Base-by-base conservation (phyloP, 2,797 vertebrate species). In the Pseudopleuronectes americanus region DNA sequence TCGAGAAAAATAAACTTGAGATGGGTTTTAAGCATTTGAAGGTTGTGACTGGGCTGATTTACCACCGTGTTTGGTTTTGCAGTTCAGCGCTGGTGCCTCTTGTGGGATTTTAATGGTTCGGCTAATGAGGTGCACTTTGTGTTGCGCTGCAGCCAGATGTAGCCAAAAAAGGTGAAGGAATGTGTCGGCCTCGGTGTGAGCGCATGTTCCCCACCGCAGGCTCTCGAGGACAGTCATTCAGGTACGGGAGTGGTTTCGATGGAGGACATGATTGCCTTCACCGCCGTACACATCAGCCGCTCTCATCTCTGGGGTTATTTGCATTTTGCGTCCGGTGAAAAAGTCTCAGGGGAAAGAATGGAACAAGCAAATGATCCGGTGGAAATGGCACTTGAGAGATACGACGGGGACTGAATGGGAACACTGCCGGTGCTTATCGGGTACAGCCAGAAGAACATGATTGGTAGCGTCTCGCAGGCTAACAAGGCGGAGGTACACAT, bases 81-180 rank as follows among this genome's bases (percentile, higher is more conserved):
- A 52, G 51, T 68, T 68, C n/a, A 53, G 24, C 57, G 38, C 19
- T 3, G 3, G 38, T 17, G 28, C 19, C 19, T 58, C 17, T 5
- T 64, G 65, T 66, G 69, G 64, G 51, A 79, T 56, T 65, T 57
- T 33, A 26, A 49, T 71, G n/a, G n/a, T 59, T 61, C 19, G 65
- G 68, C 19, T 56, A 79, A 77, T 64, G 64, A 79, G 36, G 59
- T 68, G 38, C 43, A 59, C 70, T 79, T 82, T 67, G 49, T 41
- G 43, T 75, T 57, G 45, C 8, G 0, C 48, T 43, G 21, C 38
- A 71, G 14, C 45, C 31, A 74, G 17, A 79, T 69, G 76, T 72
- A 67, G 64, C 80, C 85, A 81, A 83, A 87, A 85, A 89, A 82
- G 83, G 83, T 75, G 57, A 91, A 84, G 78, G 85, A 86, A 90